phyloP scores from a whole-genome alignment of 2,113 vertebrate species.

The Gavia stellata region DNA sequence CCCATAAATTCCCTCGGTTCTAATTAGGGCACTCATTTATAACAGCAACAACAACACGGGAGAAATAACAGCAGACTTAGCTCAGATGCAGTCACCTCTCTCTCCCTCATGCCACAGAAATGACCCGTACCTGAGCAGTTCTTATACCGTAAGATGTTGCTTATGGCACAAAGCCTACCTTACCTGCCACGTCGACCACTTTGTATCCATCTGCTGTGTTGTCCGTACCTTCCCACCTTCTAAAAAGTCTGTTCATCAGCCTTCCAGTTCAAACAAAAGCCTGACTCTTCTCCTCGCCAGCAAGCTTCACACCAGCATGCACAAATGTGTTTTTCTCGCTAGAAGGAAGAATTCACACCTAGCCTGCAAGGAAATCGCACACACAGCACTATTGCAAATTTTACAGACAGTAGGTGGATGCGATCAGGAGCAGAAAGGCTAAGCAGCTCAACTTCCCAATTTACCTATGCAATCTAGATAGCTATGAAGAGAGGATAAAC shows the following conservation, averaged over 20 bases:
- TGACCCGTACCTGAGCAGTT: not conserved
- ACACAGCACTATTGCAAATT: not conserved
- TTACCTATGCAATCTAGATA: not conserved
- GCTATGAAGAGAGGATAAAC: not conserved
- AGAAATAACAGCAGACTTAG: not conserved
- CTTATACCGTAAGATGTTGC: not conserved
- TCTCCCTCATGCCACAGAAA: not conserved
- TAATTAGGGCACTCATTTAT: slow-evolving; percentile 57
- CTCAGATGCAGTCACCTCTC: not conserved
- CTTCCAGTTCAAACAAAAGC: not conserved
- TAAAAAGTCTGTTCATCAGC: not conserved
- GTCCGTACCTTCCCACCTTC: not conserved
- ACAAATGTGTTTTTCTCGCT: not conserved
- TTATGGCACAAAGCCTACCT: not conserved
- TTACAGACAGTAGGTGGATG: not conserved
- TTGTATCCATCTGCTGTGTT: not conserved
- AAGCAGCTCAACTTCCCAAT: not conserved
- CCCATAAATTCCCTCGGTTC: slow-evolving; percentile 37
- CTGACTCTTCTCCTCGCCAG: not conserved
- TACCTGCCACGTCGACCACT: not conserved
- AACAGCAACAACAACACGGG: not conserved
- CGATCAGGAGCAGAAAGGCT: not conserved
- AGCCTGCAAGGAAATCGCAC: not conserved
- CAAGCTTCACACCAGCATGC: not conserved
- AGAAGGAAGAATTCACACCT: not conserved